Conservation (phyloP, 30 jellyfish, hydroid and myxozoan genomes). For the Rhopilema esculentum region DNA sequence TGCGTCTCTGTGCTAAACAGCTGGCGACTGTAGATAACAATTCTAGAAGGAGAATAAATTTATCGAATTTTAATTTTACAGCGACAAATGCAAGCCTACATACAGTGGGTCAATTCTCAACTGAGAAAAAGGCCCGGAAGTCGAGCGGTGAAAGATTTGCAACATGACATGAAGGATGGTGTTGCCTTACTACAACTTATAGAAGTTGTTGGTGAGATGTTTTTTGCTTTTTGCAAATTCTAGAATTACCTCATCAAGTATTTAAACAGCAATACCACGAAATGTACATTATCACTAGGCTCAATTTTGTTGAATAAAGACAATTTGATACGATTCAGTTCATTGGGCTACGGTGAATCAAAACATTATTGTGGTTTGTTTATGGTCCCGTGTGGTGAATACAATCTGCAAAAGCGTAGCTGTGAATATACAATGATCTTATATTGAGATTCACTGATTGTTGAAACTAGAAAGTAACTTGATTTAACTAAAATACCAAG, state of each 20-base stretch:
- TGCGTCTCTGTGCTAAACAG: background rate
- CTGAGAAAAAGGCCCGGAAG: slow-evolving; percentile 84
- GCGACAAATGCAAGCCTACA: slow-evolving; percentile 81
- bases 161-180: slow-evolving; percentile 91
- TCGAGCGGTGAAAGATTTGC: slow-evolving; percentile 63
- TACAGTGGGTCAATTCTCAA: slow-evolving; percentile 91
- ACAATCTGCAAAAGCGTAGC: background rate
- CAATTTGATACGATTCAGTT: background rate
- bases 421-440: background rate
- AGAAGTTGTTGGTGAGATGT: slow-evolving; percentile 84
- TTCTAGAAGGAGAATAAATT: background rate
- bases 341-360: background rate
- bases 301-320: background rate
- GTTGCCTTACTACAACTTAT: slow-evolving; percentile 89
- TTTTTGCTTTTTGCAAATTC: background rate
- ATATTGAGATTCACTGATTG: background rate
- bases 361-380: background rate
- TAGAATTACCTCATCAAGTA: background rate
- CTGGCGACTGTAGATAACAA: background rate
- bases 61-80: background rate
- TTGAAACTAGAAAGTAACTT: background rate
- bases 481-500: background rate
- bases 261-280: background rate
- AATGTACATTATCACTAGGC: background rate
- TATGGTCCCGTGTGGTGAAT: too few relatives aligned